These are phyloP conservation scores for Sialia sialis DNA, from an alignment of 2,113 vertebrate genomes.

Conservation along the genomic window DNA sequence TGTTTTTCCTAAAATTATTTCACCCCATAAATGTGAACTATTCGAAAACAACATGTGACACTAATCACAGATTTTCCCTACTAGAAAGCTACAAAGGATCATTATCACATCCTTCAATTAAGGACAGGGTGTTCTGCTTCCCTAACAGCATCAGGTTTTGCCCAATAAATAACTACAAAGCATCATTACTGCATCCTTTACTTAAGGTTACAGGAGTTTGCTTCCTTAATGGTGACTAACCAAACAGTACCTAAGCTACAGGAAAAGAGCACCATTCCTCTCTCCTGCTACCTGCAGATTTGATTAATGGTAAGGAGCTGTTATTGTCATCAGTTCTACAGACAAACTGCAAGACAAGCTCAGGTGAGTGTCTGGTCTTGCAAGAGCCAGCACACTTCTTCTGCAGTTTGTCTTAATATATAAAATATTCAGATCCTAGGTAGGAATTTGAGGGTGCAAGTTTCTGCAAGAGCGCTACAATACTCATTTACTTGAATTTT, in stretches of 20 bases:
- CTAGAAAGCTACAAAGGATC: not conserved
- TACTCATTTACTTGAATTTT: not conserved
- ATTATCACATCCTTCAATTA: slow-evolving; percentile 13
- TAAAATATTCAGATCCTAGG: not conserved
- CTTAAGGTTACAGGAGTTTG: not conserved
- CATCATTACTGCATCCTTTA: not conserved
- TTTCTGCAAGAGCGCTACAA: not conserved
- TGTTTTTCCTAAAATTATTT: not conserved
- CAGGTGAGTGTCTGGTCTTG: not conserved
- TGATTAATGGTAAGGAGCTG: not conserved
- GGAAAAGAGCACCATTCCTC: not conserved
- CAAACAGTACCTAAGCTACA: not conserved
- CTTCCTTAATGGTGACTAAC: not conserved
- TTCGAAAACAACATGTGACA: not conserved
- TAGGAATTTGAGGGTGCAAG: not conserved
- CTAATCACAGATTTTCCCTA: not conserved
- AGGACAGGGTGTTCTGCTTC: slow-evolving; percentile 21
- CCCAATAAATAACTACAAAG: not conserved
- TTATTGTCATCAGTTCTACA: not conserved
- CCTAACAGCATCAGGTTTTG: not conserved
- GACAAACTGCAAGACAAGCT: not conserved
- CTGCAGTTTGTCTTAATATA: not conserved
- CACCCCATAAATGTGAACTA: not conserved
- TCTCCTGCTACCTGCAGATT: not conserved
- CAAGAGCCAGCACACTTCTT: not conserved